These are phyloP conservation scores for Chymomyza amoena DNA, from an alignment of 2,888 invertebrate species.

Conservation along the genomic window DNA sequence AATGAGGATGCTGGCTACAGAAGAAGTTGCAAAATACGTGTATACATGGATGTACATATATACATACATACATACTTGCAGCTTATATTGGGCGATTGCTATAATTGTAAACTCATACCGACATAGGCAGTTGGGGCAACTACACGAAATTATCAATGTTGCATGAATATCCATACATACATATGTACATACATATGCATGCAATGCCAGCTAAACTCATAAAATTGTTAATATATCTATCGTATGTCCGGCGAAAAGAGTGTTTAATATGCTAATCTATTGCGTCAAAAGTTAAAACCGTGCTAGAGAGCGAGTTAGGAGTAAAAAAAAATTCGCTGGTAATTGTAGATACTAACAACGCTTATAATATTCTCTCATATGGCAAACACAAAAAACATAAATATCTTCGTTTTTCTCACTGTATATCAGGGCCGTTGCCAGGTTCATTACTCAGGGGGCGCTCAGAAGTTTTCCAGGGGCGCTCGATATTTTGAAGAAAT, in stretches of 20 bases:
- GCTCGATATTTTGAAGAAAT: no score
- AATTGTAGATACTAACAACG: background rate
- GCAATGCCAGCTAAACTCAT: no score
- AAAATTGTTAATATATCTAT: background rate
- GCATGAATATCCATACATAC: background rate
- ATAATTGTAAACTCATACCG: no score
- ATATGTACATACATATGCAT: background rate
- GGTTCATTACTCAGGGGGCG: no score
- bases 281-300: background rate
- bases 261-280: background rate
- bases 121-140: background rate
- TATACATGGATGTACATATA: background rate
- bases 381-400: background rate
- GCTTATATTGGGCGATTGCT: no score
- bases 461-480: no score
- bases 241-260: background rate
- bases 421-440: no score
- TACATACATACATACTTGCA: background rate
- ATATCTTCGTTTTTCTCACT: constrained; percentile 13
- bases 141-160: constrained; percentile 1
- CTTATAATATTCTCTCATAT: no score
- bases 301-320: no score
- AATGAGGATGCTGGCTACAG: constrained; percentile 3
- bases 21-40: background rate
- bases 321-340: background rate